Evolutionary conservation across 2,888 invertebrate genomes (phyloP), one percentile per base, ranked within the genome.

Genomic region (Pachymerium ferrugineum): DNA sequence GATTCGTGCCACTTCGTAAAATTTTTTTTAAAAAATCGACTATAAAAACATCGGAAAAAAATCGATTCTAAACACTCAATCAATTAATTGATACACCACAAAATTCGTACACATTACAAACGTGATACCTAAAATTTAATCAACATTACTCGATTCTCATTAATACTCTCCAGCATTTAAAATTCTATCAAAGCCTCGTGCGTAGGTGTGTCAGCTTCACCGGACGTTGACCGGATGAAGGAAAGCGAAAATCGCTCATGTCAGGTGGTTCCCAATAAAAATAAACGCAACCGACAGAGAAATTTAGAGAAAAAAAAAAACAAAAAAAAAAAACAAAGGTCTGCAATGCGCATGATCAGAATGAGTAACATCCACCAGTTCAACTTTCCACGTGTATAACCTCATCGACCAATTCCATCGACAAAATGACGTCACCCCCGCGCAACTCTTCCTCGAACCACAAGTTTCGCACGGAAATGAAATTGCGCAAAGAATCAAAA

Each of bases 351-450:
- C n/a, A n/a, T n/a, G n/a, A n/a, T n/a, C n/a, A n/a, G n/a, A n/a
- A n/a, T n/a, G n/a, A n/a, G n/a, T n/a, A n/a, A n/a, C n/a, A n/a
- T n/a, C n/a, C n/a, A n/a, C n/a, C n/a, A n/a, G n/a, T n/a, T n/a
- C n/a, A n/a, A n/a, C n/a, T n/a, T 42, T 42, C 42, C 42, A 42
- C 42, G 42, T 42, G 42, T 42, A 42, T n/a, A n/a, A n/a, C n/a
- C n/a, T 42, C 42, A n/a, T 42, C 42, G 19, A 47, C 16, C 22
- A 47, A 47, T 22, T 47, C 47, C 19, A 47, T 47, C 47, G 47
- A 47, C 16, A 47, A 47, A 47, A 47, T 47, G 47, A 47, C 47
- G 22, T 47, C 47, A 47, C n/a, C 47, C 47, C 16, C 47, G 16
- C 22, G 47, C n/a, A n/a, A 19, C n/a, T 10, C 47, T 47, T 47